A percentile compares a stretch with the other conserved stretches of the same genome.
These are phyloP conservation scores for Phymorhynchus buccinoides DNA, from an alignment of 1,140 invertebrate genomes.

Conservation along the genomic window DNA sequence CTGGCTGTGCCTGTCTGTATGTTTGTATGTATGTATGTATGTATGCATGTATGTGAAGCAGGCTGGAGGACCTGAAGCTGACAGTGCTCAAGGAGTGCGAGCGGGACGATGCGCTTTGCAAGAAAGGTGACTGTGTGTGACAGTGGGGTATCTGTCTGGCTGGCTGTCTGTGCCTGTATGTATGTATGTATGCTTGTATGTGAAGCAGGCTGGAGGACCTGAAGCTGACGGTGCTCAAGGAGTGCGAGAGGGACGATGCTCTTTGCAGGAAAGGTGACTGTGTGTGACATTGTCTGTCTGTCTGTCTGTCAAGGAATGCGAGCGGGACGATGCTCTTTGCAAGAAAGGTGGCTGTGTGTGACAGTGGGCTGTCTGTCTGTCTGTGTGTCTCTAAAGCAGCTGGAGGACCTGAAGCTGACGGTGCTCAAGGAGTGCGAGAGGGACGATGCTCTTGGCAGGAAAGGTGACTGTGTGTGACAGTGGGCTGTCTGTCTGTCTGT, in stretches of 20 bases:
- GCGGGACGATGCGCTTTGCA: constrained; percentile 54
- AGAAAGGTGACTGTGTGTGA: too few species aligned
- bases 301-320: constrained; percentile 19
- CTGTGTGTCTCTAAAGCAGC: too few species aligned
- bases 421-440: neutral
- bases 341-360: constrained; percentile 62
- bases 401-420: too few species aligned
- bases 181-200: too few species aligned
- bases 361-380: too few species aligned
- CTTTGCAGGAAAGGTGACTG: constrained; percentile 59
- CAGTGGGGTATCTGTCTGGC: too few species aligned
- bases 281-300: neutral
- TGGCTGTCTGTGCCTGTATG: too few species aligned
- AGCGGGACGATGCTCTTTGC: constrained; percentile 53
- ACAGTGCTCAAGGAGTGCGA: constrained; percentile 53
- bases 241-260: constrained; percentile 51
- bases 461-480: neutral
- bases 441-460: neutral
- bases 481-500: too few species aligned
- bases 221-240: constrained; percentile 49
- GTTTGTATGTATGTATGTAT: too few species aligned
- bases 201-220: constrained; percentile 56
- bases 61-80: constrained; percentile 53
- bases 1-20: too few species aligned
- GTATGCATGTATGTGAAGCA: constrained; percentile 51